A percentile compares a stretch with the other conserved stretches of the same genome.
Evolutionary conservation across 1,140 invertebrate genomes (phyloP).

Genomic region (Pteromalus puparum): DNA sequence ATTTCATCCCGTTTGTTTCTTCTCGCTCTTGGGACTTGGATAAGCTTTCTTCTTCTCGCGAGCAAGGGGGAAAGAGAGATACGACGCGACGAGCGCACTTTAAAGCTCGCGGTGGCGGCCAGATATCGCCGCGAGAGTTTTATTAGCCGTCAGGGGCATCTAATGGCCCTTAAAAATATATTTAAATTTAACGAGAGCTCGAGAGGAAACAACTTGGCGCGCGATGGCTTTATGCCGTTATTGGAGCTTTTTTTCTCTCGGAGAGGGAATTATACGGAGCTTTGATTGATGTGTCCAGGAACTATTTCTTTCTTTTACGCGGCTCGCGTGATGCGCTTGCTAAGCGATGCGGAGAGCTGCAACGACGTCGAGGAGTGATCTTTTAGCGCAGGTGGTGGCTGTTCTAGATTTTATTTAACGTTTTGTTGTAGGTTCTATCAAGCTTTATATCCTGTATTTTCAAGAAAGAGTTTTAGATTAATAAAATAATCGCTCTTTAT

Average conservation of each 20-base stretch:
- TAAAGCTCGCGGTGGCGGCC: not conserved
- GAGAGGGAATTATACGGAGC: too few relatives aligned
- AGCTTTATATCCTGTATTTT: not conserved
- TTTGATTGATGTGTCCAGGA: not conserved
- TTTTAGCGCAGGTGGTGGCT: too few relatives aligned
- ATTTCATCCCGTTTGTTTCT: conserved; percentile 18
- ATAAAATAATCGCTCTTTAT: too few relatives aligned
- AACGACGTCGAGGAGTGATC: too few relatives aligned
- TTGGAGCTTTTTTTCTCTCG: not conserved
- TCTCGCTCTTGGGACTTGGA: not conserved
- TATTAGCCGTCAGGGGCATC: conserved; percentile 12
- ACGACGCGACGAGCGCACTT: not conserved
- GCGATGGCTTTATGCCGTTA: not conserved
- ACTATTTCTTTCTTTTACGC: not conserved
- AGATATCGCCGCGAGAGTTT: conserved; percentile 2
- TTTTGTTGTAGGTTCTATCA: not conserved
- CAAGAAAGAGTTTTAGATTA: too few relatives aligned
- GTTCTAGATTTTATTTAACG: not conserved
- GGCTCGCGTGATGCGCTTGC: too few relatives aligned
- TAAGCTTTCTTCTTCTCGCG: not conserved
- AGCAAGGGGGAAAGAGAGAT: too few relatives aligned
- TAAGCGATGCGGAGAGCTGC: too few relatives aligned
- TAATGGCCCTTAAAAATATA: conserved; percentile 43
- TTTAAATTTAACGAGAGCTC: conserved; percentile 34
- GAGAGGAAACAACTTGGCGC: not conserved